Conservation (phyloP, 2,888 invertebrate species). For the Palloptera scutellata region DNA sequence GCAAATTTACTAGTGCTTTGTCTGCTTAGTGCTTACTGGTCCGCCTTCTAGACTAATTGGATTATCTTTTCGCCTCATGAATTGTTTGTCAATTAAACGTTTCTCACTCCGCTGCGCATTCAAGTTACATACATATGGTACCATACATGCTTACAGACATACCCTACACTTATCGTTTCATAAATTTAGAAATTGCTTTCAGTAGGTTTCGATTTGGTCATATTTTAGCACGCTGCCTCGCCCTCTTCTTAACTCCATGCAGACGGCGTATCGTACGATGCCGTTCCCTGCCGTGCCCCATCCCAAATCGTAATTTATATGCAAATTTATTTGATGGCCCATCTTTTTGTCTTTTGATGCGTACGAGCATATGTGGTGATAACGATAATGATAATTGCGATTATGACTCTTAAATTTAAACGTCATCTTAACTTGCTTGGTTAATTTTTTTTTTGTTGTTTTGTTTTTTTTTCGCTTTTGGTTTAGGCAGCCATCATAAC, state of each 20-base stretch:
- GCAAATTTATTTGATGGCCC: constrained; percentile 31
- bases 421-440: constrained; percentile 26
- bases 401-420: constrained; percentile 32
- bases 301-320: constrained; percentile 20
- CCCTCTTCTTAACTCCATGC: not conserved
- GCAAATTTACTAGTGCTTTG: not conserved
- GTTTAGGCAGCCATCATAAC: not conserved
- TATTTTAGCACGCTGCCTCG: constrained; percentile 13
- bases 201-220: constrained; percentile 28
- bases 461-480: not conserved
- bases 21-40: not conserved
- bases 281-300: not conserved
- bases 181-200: constrained; percentile 30
- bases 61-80: not conserved
- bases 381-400: constrained; percentile 37
- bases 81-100: constrained; percentile 1
- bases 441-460: constrained; percentile 2
- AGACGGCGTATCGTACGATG: no score
- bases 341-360: constrained; percentile 25
- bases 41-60: not conserved
- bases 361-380: constrained; percentile 36
- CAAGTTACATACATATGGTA: not conserved
- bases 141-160: not conserved
- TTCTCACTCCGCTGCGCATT: no score
- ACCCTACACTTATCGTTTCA: constrained; percentile 3